Evolutionary conservation across 2,113 vertebrate genomes (phyloP).

Genomic region (Dolichallabes microphthalmus): DNA sequence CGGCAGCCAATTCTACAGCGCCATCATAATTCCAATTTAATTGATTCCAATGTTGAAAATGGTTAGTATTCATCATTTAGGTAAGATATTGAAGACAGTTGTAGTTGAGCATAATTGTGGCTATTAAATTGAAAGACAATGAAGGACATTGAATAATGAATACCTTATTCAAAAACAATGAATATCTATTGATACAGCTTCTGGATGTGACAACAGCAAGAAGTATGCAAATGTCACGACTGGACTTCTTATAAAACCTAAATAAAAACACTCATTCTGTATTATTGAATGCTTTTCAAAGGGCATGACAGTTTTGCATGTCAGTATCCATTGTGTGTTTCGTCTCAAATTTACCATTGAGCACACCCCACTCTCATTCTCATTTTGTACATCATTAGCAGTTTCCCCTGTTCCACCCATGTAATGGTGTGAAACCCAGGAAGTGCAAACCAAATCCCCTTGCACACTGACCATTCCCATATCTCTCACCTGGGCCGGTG

Average conservation of each 20-base stretch:
- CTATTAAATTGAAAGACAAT: background rate
- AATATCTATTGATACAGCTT: background rate
- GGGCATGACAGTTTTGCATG: conserved; percentile 6
- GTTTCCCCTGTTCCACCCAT: conserved; percentile 26
- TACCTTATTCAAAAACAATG: too few relatives aligned
- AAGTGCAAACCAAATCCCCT: conserved; percentile 5
- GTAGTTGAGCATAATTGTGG: background rate
- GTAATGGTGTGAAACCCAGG: conserved; percentile 38
- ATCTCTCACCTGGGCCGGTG: conserved; percentile 24
- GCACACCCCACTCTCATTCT: conserved; percentile 20
- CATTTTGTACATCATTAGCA: conserved; percentile 40
- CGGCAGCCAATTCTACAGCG: too few relatives aligned
- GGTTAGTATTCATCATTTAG: background rate
- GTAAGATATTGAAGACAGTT: background rate
- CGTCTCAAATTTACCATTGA: conserved; percentile 2
- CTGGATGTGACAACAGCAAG: background rate
- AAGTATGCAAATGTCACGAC: background rate
- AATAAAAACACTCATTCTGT: conserved; percentile 2
- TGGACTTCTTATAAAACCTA: background rate
- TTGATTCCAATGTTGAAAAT: background rate
- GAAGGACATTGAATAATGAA: too few relatives aligned
- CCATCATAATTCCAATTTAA: too few relatives aligned
- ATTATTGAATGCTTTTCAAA: conserved; percentile 13
- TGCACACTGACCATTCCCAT: conserved; percentile 28
- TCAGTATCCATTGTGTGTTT: background rate